A percentile compares a stretch with the other conserved stretches of the same genome.
Conservation (phyloP, 2,888 invertebrate genomes). For the Piscicola geometra region DNA sequence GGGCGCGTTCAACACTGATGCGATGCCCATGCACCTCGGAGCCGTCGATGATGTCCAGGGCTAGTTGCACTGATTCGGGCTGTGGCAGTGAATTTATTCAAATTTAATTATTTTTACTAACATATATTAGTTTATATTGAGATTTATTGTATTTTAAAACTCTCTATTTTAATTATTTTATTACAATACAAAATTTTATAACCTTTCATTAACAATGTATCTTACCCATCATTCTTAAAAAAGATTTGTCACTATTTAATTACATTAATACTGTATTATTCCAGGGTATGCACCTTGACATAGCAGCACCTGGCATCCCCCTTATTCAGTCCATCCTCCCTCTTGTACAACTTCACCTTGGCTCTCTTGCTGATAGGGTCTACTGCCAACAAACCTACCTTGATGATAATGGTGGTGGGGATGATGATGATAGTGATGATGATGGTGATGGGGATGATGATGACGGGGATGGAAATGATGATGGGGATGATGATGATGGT, state of each 20-base stretch:
- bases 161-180: not conserved
- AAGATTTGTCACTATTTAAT: too few species aligned
- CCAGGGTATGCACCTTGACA: constrained; percentile 77
- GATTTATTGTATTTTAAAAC: too few species aligned
- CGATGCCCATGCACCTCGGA: constrained; percentile 69
- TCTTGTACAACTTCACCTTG: constrained; percentile 86
- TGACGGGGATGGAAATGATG: too few species aligned
- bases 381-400: constrained; percentile 77
- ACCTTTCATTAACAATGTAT: too few species aligned
- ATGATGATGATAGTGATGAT: too few species aligned
- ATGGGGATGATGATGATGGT: too few species aligned
- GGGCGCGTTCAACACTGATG: constrained; percentile 82
- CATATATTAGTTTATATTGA: too few species aligned
- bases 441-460: too few species aligned
- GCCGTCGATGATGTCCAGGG: constrained; percentile 85
- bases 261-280: too few species aligned
- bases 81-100: constrained; percentile 49
- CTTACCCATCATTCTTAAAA: too few species aligned
- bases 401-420: too few species aligned
- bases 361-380: constrained; percentile 71
- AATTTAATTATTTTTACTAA: not conserved
- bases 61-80: constrained; percentile 87
- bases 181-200: too few species aligned
- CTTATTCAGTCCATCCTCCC: constrained; percentile 75
- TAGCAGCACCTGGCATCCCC: constrained; percentile 95